Base-by-base conservation (phyloP, 2,797 vertebrate species). In the Sebastes reedi region DNA sequence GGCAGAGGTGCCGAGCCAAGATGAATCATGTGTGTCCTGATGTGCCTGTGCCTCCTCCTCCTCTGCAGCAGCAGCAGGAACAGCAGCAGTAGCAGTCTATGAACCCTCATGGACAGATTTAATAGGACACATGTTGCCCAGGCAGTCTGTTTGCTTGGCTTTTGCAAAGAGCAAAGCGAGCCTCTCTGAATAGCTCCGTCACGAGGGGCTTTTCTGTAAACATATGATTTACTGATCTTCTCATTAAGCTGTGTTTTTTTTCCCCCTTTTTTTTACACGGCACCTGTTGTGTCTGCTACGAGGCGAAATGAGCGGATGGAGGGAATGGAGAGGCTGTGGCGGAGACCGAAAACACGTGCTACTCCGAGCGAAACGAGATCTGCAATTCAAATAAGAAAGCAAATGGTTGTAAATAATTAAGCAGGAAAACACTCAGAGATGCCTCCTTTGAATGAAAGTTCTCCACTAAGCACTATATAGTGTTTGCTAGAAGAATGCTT, bases 321-420 rank as follows among this genome's bases (percentile, higher is more conserved):
- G 59, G 34, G 69, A 58, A 58, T 13, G 16, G 22, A 58, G 74
- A 65, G 68, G 58, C 30, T 65, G 68, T 25, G 8, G 66, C 70
- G 6, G 72, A 58, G 72, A 69, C 54, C 29, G 25, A 65, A 72
- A 46, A 79, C 75, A 77, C 39, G 55, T 70, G 79, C 64, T 50
- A 12, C 77, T 18, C 34, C 10, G 59, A 76, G 58, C 13, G 6
- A 24, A 42, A 78, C 54, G 8, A 20, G 58, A 91, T 93, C 82
- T 91, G 90, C 84, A 90, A 86, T 80, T 87, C 81, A 90, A 89
- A 91, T 80, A 72, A 66, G 78, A 71, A 60, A 59, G 80, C 84
- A 88, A 87, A 85, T 7, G 71, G 70, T 55, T 82, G 77, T 89
- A 91, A 90, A 93, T 91, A 88, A 91, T 92, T 89, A 69, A 94